Base-by-base conservation (phyloP, 2,797 vertebrate genomes). In the Euphonia xanthogaster region DNA sequence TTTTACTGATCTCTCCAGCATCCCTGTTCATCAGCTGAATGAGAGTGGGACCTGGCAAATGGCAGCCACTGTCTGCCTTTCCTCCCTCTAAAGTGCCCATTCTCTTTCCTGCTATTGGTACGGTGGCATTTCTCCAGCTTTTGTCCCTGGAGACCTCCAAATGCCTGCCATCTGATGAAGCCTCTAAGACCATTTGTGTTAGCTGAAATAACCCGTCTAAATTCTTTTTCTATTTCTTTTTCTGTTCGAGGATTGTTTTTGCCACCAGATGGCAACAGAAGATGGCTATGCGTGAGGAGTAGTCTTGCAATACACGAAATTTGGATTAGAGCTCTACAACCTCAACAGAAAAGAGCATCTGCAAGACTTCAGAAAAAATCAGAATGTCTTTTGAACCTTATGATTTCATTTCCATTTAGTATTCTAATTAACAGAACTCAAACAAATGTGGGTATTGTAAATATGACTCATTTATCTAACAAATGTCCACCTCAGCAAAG, bases 181-280 rank as follows among this genome's bases (percentile, higher is more conserved):
- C 33, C 47, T 55, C 25, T 9, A 57, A 66, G 19, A 87, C 23
- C 2, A 61, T 35, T 81, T 28, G 15, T 35, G 39, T 60, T 55
- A 60, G 44, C 5, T 37, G 14, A 80, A 92, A 73, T 40, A 88
- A 89, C 3, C 13, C 48, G 27, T 13, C 33, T 42, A 40, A 61
- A 37, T 23, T 70, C 1, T 47, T 82, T 62, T 60, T 16, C 1
- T 14, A 25, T 79, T 60, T 35, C 11, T 12, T 48, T 55, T 85
- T 62, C 71, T 88, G 30, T 60, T n/a, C 55, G 10, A 61, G 37
- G 45, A 61, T 18, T 63, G 30, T 0, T 88, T 94, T 77, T 77
- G 67, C 94, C 94, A 95, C 86, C 90, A 97, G 95, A 67, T 95
- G 95, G 93, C 94, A 96, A 95, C 67, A 96, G 57, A 91, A 91